Percentiles rank a stretch among this genome's conserved stretches.
phyloP scores from a whole-genome alignment of 2,888 invertebrate species.

The Nebria brevicollis region DNA sequence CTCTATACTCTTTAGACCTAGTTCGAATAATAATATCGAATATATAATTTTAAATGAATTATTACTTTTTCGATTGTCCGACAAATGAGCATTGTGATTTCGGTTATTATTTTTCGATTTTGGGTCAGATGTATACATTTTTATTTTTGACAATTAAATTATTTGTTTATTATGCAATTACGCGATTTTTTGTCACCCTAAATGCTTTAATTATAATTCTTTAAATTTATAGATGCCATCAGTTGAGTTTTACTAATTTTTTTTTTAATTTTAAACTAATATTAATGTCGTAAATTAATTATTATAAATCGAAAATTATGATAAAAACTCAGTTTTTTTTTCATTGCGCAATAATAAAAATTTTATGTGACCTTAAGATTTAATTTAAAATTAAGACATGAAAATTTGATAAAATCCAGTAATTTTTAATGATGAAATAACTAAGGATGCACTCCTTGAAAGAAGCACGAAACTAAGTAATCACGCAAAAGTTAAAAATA shows the following conservation, averaged over 20 bases:
- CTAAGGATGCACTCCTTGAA: too few relatives aligned
- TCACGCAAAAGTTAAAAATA: too few relatives aligned
- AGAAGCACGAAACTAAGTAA: too few relatives aligned
- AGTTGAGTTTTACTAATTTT: too few relatives aligned
- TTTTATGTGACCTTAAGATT: too few relatives aligned
- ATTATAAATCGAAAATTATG: neutral
- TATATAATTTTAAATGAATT: slow-evolving; percentile 1
- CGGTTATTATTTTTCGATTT: neutral
- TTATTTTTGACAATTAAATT: neutral
- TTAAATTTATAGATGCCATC: too few relatives aligned
- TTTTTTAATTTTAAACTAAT: too few relatives aligned
- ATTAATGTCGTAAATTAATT: neutral
- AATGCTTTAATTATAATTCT: too few relatives aligned
- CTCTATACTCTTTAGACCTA: neutral
- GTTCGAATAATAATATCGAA: neutral
- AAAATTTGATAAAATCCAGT: too few relatives aligned
- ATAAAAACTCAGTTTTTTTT: neutral
- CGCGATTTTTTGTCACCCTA: neutral
- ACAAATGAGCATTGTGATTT: neutral
- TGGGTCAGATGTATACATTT: neutral
- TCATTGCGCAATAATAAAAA: too few relatives aligned
- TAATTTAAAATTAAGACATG: too few relatives aligned
- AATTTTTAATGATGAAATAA: too few relatives aligned
- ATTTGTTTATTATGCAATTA: neutral
- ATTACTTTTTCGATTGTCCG: neutral